A percentile compares a stretch with the other conserved stretches of the same genome.
These are phyloP conservation scores for Eptesicus fuscus DNA, from an alignment of 2,113 vertebrate genomes.

Conservation along the genomic window DNA sequence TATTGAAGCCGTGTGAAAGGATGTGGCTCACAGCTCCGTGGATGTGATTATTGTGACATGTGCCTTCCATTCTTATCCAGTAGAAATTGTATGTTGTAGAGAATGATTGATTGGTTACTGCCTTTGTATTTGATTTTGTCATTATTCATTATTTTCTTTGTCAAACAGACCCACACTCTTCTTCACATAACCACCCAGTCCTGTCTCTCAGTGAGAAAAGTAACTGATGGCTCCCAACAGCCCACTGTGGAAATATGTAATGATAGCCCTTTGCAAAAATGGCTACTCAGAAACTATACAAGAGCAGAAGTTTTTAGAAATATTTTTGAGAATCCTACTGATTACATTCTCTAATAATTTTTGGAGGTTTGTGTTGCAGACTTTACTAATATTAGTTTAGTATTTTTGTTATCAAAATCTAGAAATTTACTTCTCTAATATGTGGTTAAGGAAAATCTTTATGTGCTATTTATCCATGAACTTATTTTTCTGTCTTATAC, in stretches of 20 bases:
- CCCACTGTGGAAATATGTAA: conserved; percentile 92
- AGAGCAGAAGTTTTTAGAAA: conserved; percentile 89
- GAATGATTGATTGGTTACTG: conserved; percentile 50
- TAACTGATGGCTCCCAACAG: conserved; percentile 87
- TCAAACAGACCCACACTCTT: conserved; percentile 89
- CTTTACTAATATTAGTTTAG: background rate
- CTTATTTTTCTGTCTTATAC: background rate
- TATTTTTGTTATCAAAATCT: conserved; percentile 18
- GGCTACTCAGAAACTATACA: conserved; percentile 90
- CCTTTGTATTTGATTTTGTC: conserved; percentile 32
- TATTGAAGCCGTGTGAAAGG: background rate
- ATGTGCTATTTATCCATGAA: background rate
- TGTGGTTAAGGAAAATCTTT: background rate
- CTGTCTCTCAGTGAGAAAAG: conserved; percentile 92
- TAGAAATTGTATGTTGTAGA: conserved; percentile 49
- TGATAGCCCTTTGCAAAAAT: conserved; percentile 85
- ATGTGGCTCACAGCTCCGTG: background rate
- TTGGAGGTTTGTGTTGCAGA: conserved; percentile 73
- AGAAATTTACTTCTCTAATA: background rate
- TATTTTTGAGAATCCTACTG: conserved; percentile 90
- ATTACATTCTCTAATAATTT: conserved; percentile 88
- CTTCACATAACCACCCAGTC: conserved; percentile 94
- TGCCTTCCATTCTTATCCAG: conserved; percentile 20
- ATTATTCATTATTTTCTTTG: conserved; percentile 70
- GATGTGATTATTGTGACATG: conserved; percentile 32